These are phyloP conservation scores for Gastracanthus pulcherrimus DNA, from an alignment of 2,888 invertebrate species.

Conservation along the genomic window DNA sequence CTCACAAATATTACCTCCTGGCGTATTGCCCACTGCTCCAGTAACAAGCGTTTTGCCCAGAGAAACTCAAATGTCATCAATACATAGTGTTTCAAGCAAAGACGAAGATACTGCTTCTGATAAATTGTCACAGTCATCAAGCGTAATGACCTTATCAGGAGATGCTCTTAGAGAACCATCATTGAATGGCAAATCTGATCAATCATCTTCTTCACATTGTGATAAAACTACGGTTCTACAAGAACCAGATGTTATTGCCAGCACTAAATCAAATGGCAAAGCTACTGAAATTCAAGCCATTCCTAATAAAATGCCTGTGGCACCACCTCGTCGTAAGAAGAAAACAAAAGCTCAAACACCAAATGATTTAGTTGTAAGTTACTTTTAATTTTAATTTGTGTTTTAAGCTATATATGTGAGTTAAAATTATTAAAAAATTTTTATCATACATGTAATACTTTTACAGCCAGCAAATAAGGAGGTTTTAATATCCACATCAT, in stretches of 20 bases:
- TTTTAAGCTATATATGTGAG: not conserved
- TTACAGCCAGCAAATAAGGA: conserved; percentile 76
- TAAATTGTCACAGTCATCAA: conserved; percentile 74
- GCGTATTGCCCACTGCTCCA: conserved; percentile 65
- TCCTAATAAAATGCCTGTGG: conserved; percentile 79
- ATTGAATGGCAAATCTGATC: conserved; percentile 67
- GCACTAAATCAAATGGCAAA: conserved; percentile 83
- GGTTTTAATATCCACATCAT: conserved; percentile 77
- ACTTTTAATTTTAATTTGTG: conserved; percentile 22
- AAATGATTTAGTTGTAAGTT: conserved; percentile 75
- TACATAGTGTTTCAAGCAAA: conserved; percentile 72
- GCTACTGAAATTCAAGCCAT: conserved; percentile 68
- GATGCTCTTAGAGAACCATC: conserved; percentile 71
- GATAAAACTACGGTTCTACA: conserved; percentile 78
- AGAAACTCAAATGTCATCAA: conserved; percentile 72
- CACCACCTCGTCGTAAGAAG: conserved; percentile 90
- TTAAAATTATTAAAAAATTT: conserved; percentile 1
- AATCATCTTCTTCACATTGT: conserved; percentile 66
- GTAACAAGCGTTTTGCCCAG: conserved; percentile 63
- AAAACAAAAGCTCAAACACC: conserved; percentile 79
- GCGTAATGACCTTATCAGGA: conserved; percentile 72
- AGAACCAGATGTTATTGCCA: conserved; percentile 96
- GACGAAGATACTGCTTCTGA: conserved; percentile 74
- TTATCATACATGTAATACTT: not conserved
- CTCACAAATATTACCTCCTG: conserved; percentile 69